phyloP scores from a whole-genome alignment of 2,113 vertebrate species.

The Mormoops blainvillei region DNA sequence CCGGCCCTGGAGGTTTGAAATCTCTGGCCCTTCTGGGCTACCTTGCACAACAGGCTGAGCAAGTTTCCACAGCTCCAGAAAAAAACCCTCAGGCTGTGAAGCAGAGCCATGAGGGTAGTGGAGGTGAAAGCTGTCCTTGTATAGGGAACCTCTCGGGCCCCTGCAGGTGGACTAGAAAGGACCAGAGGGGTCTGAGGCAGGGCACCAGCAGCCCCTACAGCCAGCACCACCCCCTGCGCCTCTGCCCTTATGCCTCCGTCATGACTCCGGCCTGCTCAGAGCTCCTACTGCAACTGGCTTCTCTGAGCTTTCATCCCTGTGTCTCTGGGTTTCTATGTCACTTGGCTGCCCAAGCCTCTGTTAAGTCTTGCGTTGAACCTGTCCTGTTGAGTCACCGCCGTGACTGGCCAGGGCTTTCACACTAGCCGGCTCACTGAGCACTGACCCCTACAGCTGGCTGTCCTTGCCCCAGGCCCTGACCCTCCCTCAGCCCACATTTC shows the following conservation, averaged over 20 bases:
- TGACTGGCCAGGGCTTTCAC: neutral
- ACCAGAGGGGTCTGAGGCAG: accelerated
- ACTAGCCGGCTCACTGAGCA: neutral
- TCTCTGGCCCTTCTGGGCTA: neutral
- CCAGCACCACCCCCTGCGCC: accelerated
- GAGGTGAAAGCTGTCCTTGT: neutral
- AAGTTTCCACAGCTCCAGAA: neutral
- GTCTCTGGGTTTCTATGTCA: neutral
- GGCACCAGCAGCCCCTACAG: neutral
- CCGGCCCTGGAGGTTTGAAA: neutral
- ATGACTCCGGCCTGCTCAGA: accelerated
- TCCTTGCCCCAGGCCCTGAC: neutral
- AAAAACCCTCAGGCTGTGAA: neutral
- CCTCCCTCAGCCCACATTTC: neutral
- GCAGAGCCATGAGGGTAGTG: neutral
- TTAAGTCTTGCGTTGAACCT: too few relatives aligned
- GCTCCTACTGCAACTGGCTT: neutral
- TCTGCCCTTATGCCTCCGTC: accelerated
- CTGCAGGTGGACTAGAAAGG: neutral
- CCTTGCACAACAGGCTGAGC: neutral
- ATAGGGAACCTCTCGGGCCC: neutral
- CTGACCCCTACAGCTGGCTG: neutral
- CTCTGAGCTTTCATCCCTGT: neutral
- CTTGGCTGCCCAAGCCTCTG: neutral
- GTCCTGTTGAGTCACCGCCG: neutral